phyloP scores from a whole-genome alignment of 2,888 invertebrate genomes.

The Drosophila ochracea region DNA sequence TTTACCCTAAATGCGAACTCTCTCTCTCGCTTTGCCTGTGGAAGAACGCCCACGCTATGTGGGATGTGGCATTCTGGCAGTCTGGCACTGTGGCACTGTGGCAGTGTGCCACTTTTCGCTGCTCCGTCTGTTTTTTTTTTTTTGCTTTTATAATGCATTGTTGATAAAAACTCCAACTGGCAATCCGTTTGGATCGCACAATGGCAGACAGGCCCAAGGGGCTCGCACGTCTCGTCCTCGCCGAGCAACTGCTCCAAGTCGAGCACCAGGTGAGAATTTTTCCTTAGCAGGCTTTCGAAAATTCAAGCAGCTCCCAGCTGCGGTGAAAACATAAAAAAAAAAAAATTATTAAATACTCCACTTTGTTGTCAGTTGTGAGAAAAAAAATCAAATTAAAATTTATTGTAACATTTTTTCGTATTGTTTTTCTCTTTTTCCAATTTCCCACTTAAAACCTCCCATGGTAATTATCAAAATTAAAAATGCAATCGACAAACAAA shows the following conservation, averaged over 20 bases:
- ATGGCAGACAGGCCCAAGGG: slow-evolving; percentile 67
- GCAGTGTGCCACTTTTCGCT: slow-evolving; percentile 44
- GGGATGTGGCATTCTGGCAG: slow-evolving; percentile 15
- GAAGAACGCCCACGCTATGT: slow-evolving; percentile 29
- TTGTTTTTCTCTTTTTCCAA: neutral
- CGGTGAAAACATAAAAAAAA: too few relatives aligned
- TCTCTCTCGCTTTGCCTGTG: slow-evolving; percentile 13
- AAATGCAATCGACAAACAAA: slow-evolving; percentile 44
- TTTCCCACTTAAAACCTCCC: neutral
- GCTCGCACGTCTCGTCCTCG: slow-evolving; percentile 66
- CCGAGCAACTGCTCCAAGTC: slow-evolving; percentile 70
- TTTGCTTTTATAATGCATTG: slow-evolving; percentile 24
- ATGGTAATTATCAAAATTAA: neutral
- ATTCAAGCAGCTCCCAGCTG: neutral
- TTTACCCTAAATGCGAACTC: slow-evolving; percentile 71
- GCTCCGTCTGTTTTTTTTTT: neutral
- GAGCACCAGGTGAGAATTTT: slow-evolving; percentile 60
- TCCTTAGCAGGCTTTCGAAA: slow-evolving; percentile 44
- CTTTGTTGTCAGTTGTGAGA: slow-evolving; percentile 15
- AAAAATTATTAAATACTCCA: neutral
- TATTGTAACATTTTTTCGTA: slow-evolving; percentile 12
- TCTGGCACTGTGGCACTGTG: slow-evolving; percentile 9
- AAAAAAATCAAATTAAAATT: slow-evolving; percentile 29
- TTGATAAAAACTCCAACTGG: slow-evolving; percentile 62
- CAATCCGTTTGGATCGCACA: slow-evolving; percentile 54